Evolutionary conservation across 2,113 vertebrate species (phyloP).

Genomic region (Etheostoma cragini): DNA sequence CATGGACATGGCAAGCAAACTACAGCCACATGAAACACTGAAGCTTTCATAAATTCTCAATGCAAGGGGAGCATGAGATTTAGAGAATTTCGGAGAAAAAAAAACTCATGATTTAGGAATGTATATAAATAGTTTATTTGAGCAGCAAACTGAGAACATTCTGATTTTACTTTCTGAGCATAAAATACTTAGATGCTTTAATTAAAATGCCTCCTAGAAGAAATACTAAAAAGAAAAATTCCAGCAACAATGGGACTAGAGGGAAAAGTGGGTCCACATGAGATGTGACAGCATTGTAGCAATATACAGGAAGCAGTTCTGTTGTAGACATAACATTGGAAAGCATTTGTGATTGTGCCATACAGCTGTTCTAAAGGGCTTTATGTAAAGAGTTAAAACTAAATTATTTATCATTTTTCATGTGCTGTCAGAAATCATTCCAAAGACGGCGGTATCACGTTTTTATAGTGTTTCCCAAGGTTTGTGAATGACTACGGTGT

Average conservation of each 20-base stretch:
- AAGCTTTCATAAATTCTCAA: constrained; percentile 53
- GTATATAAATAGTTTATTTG: background rate
- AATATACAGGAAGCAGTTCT: background rate
- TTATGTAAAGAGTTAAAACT: background rate
- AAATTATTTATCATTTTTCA: background rate
- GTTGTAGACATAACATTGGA: background rate
- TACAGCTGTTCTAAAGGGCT: background rate
- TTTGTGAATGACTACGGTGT: no score
- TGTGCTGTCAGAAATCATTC: background rate
- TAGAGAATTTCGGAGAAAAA: constrained; percentile 43
- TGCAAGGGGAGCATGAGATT: constrained; percentile 38
- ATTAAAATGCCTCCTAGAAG: constrained; percentile 38
- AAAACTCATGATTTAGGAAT: constrained; percentile 20
- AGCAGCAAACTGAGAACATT: constrained; percentile 10
- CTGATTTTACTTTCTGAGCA: constrained; percentile 30
- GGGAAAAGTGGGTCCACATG: constrained; percentile 19
- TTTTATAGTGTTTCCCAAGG: background rate
- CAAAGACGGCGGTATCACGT: background rate
- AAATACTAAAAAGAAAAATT: constrained; percentile 39
- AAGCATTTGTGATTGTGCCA: background rate
- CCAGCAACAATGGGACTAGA: constrained; percentile 16
- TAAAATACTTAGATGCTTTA: constrained; percentile 6
- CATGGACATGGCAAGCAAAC: background rate
- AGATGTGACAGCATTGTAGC: background rate
- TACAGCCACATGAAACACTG: constrained; percentile 12